Base-by-base conservation (phyloP, 2,888 invertebrate species). In the Agrochola circellaris region DNA sequence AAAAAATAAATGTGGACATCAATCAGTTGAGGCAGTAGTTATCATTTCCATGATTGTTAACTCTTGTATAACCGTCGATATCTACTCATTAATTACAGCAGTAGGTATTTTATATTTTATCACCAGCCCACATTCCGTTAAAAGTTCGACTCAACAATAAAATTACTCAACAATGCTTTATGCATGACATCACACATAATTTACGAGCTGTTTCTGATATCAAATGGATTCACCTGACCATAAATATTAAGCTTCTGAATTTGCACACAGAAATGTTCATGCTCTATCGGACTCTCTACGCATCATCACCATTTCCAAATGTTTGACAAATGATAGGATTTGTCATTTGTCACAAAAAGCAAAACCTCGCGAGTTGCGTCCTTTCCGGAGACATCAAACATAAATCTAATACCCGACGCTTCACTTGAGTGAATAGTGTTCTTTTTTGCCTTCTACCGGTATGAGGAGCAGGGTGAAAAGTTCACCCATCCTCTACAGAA, bases 241-340 rank as follows among this genome's bases (percentile, higher is more conserved):
- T 38, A 7, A 38, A 38, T 34, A 86, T 68, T 26, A 17, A 23
- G 20, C 30, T 34, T 61, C n/a, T 17, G 58, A 62, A 61, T 56
- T 54, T 0, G 9, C 26, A 23, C 45, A 73, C 61, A 45, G 70
- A 75, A 68, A 68, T 86, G 4, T 38, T 72, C 42, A 68, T 75
- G 71, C 70, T 68, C 73, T 75, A 75, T 51, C 42, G n/a, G 48
- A 30, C 38, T 20, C 15, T 42, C 64, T 73, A 79, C 68, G 73
- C 64, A 26, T 71, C 68, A 85, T 74, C 58, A 54, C 54, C 69
- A 56, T 60, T 60, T 48, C 58, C 45, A 73, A 62, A n/a, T 42
- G 23, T 73, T 69, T 78, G 73, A 79, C 70, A 73, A 86, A 82
- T 58, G 42, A 75, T 62, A 69, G 66, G 58, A 75, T 73, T 70